Evolutionary conservation across 2,113 vertebrate genomes (phyloP).

Genomic region (Taurulus bubalis): DNA sequence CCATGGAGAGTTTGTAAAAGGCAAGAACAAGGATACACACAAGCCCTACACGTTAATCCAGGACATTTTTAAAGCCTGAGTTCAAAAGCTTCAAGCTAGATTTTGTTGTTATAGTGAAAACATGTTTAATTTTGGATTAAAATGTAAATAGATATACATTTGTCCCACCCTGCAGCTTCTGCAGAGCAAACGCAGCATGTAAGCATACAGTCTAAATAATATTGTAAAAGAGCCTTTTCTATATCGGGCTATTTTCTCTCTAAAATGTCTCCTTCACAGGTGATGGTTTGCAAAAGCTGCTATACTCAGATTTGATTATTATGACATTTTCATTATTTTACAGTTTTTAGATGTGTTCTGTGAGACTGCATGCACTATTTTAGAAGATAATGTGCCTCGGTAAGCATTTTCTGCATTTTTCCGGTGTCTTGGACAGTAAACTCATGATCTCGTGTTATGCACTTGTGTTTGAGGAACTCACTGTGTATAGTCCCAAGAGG

Average conservation of each 20-base stretch:
- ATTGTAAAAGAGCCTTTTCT: too few species aligned
- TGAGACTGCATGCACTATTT: slow-evolving; percentile 17
- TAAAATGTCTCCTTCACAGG: background rate
- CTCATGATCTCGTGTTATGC: slow-evolving; percentile 58
- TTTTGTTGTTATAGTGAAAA: background rate
- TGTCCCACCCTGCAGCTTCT: background rate
- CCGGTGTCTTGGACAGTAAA: slow-evolving; percentile 28
- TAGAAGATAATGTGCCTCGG: slow-evolving; percentile 21
- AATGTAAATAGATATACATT: background rate
- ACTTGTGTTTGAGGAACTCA: slow-evolving; percentile 57
- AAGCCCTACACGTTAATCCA: slow-evolving; percentile 28
- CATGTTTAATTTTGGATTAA: background rate
- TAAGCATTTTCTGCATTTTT: slow-evolving; percentile 54
- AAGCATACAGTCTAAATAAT: background rate
- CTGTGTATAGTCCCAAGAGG: slow-evolving; percentile 2
- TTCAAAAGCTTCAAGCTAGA: background rate
- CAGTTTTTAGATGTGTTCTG: background rate
- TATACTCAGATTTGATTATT: background rate
- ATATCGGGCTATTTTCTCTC: background rate
- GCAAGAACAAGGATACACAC: slow-evolving; percentile 31
- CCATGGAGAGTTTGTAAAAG: slow-evolving; percentile 56
- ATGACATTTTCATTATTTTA: background rate
- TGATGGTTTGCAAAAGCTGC: background rate
- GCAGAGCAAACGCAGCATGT: background rate
- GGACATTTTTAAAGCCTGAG: background rate